Base-by-base conservation (phyloP, 2,113 vertebrate genomes). In the Trogon surrucura region DNA sequence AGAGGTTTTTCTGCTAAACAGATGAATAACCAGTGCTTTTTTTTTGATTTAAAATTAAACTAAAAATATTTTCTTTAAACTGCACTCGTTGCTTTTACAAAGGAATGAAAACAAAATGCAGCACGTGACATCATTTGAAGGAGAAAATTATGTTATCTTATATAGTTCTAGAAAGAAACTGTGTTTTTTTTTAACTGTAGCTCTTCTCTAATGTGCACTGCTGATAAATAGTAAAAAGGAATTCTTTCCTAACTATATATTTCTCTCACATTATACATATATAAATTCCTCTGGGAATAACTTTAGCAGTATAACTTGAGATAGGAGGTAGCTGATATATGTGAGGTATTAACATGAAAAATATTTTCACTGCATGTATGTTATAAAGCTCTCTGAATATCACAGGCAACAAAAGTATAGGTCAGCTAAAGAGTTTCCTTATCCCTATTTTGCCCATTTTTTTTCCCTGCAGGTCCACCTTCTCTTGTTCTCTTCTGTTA, bases 311-410 rank as follows among this genome's bases (percentile, higher is more conserved):
- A 93, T 94, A 96, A 84, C 61, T 85, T 91, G 66, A 96, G 80
- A 89, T 93, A 88, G 93, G 86, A 91, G 80, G 64, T 88, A 89
- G 95, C 78, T 96, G 88, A 95, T 96, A 82, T 88, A 90, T 90
- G 81, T 91, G 83, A 90, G 72, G 71, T 83, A 95, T 95, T 97
- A 92, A 96, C 88, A 96, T 81, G n/a, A 93, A 97, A 96, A 97
- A 93, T 89, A 95, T 89, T 75, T 77, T 94, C 80, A 84, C 36
- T 91, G 80, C 25, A 64, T 61, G 18, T 89, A 80, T 91, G 84
- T 90, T 92, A 91, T 73, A 97, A 94, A 96, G 64, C 51, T 69
- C 60, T 77, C 73, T 64, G 57, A 95, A 87, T 89, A 93, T 70
- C 84, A 80, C 27, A 85, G 62, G 56, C 30, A 78, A 96, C 57